Conservation (phyloP, 2,113 vertebrate genomes). For the Poeciliopsis occidentalis region DNA sequence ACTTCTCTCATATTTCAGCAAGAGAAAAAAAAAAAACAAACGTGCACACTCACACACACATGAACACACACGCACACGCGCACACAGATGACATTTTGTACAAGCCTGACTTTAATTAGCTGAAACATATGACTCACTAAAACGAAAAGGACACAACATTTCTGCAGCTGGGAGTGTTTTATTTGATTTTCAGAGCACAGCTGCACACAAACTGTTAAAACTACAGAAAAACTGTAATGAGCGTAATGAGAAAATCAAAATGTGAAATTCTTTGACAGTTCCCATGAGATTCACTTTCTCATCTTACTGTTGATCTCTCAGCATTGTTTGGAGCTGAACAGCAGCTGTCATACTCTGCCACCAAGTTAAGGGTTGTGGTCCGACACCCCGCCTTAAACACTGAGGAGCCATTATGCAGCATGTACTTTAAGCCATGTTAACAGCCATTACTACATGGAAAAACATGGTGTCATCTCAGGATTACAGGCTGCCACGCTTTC, state of each 20-base stretch:
- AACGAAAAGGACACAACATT: background rate
- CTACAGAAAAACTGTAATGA: background rate
- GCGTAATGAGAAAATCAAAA: background rate
- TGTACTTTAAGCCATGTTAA: constrained; percentile 75
- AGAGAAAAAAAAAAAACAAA: too few species aligned
- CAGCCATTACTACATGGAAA: constrained; percentile 78
- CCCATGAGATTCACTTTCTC: background rate
- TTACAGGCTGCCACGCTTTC: constrained; percentile 75
- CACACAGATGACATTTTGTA: background rate
- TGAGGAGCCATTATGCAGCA: constrained; percentile 59
- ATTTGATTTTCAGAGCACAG: background rate
- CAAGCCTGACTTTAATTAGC: background rate
- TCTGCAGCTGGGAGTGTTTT: background rate
- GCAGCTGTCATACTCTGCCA: background rate
- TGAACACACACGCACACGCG: background rate
- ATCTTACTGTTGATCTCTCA: background rate
- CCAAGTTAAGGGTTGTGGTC: constrained; percentile 19
- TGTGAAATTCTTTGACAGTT: background rate
- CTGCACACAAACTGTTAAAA: background rate
- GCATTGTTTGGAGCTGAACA: background rate
- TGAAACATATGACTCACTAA: constrained; percentile 1
- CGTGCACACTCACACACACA: too few species aligned
- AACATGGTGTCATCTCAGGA: constrained; percentile 73
- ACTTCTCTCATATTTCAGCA: background rate
- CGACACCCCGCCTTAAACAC: constrained; percentile 23